Percentiles rank a stretch among this genome's conserved stretches.
Conservation (phyloP, 2,888 invertebrate genomes). For the Euphydryas editha region DNA sequence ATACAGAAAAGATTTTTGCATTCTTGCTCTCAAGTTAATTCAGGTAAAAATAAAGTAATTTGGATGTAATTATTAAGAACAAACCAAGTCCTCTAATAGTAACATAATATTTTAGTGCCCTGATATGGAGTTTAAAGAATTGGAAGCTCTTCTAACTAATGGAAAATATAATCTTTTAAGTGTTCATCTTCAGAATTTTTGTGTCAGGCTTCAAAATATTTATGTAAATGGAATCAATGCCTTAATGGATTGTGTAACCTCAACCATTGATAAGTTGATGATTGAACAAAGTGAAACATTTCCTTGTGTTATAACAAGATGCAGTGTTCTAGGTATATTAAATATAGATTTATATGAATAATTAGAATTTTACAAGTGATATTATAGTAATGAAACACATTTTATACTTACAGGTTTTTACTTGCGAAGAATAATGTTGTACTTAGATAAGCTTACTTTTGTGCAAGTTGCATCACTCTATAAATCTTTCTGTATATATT, state of each 20-base stretch:
- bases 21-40: slow-evolving; percentile 90
- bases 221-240: slow-evolving; percentile 86
- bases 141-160: slow-evolving; percentile 86
- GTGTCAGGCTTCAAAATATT: slow-evolving; percentile 83
- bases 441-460: slow-evolving; percentile 93
- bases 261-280: slow-evolving; percentile 84
- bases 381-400: background rate
- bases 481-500: slow-evolving; percentile 88
- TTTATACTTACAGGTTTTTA: slow-evolving; percentile 87
- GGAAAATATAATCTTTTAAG: slow-evolving; percentile 84
- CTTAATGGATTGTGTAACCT: slow-evolving; percentile 85
- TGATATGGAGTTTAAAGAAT: slow-evolving; percentile 88
- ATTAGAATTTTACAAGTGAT: background rate
- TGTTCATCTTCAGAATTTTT: slow-evolving; percentile 84
- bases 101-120: slow-evolving; percentile 83
- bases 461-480: slow-evolving; percentile 91
- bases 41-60: slow-evolving; percentile 79
- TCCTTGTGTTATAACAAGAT: slow-evolving; percentile 83
- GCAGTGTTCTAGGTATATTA: slow-evolving; percentile 86
- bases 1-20: slow-evolving; percentile 90
- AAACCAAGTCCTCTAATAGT: background rate
- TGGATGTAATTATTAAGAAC: slow-evolving; percentile 22
- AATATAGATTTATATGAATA: slow-evolving; percentile 53
- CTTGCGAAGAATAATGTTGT: slow-evolving; percentile 90
- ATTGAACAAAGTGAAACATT: slow-evolving; percentile 78